Conservation (phyloP, 1,140 invertebrate species). For the Leptinotarsa lineolata region DNA sequence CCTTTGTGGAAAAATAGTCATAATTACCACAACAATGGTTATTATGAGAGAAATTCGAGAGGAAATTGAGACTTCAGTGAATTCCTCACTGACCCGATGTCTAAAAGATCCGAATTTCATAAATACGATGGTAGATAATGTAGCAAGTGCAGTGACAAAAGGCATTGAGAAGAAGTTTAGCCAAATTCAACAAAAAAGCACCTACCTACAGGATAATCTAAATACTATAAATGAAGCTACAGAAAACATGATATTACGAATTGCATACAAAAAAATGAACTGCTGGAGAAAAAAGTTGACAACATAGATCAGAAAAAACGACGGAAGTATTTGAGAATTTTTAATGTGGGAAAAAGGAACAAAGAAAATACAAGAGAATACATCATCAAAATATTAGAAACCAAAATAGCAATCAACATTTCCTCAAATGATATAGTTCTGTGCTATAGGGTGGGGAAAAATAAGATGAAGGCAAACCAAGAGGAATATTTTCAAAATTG, state of each 20-base stretch:
- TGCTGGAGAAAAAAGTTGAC: constrained; percentile 13
- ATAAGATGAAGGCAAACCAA: too few species aligned
- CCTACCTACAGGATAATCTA: constrained; percentile 15
- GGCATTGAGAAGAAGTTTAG: constrained; percentile 5
- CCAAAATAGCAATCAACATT: constrained; percentile 13
- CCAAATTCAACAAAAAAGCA: constrained; percentile 7
- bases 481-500: too few species aligned
- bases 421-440: constrained; percentile 14
- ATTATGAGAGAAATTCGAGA: constrained; percentile 14
- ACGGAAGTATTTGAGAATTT: constrained; percentile 13
- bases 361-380: constrained; percentile 14
- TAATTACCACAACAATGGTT: constrained; percentile 10
- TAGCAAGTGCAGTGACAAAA: constrained; percentile 17
- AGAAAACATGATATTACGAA: constrained; percentile 17
- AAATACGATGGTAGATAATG: constrained; percentile 13
- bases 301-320: constrained; percentile 14
- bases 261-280: constrained; percentile 6
- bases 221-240: constrained; percentile 11
- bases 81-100: constrained; percentile 11
- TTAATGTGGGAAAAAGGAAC: constrained; percentile 11
- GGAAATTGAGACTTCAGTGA: constrained; percentile 9
- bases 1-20: constrained; percentile 15
- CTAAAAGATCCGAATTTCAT: constrained; percentile 17
- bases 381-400: constrained; percentile 12
- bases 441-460: too few species aligned